Percentiles rank a stretch among this genome's conserved stretches.
phyloP scores from a whole-genome alignment of 1,140 invertebrate genomes.

The Nylanderia fulva region DNA sequence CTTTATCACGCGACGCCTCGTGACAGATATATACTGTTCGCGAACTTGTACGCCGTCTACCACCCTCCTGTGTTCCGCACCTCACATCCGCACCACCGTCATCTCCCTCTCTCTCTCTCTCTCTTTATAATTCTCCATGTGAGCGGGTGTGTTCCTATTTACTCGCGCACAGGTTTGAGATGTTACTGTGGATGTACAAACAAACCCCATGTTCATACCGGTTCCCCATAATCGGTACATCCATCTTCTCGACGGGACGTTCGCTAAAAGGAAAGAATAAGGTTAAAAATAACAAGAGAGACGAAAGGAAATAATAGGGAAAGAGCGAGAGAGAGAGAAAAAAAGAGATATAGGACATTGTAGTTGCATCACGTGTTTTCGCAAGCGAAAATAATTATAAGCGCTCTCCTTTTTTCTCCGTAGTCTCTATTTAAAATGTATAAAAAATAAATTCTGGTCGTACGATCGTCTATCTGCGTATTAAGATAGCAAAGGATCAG shows the following conservation, averaged over 20 bases:
- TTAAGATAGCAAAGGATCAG: slow-evolving; percentile 17
- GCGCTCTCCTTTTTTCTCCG: not conserved
- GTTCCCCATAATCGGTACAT: slow-evolving; percentile 43
- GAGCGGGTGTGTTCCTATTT: slow-evolving; percentile 29
- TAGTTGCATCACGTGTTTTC: not conserved
- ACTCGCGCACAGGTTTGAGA: slow-evolving; percentile 30
- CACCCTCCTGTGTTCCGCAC: not conserved
- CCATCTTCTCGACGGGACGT: slow-evolving; percentile 24
- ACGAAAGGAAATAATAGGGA: not conserved
- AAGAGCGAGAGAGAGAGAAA: not conserved
- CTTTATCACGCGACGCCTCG: slow-evolving; percentile 72
- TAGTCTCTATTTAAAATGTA: not conserved
- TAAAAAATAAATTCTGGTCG: slow-evolving; percentile 13
- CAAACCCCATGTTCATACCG: slow-evolving; percentile 29
- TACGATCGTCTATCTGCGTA: not conserved
- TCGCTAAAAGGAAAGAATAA: slow-evolving; percentile 39
- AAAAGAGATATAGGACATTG: not conserved
- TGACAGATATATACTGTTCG: slow-evolving; percentile 70
- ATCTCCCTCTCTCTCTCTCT: slow-evolving; percentile 35
- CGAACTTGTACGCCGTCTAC: slow-evolving; percentile 66
- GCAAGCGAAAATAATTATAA: slow-evolving; percentile 27
- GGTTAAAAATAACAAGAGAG: not conserved
- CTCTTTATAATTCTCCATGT: slow-evolving; percentile 6
- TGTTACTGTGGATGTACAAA: slow-evolving; percentile 47
- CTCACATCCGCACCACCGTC: slow-evolving; percentile 17